phyloP scores from a whole-genome alignment of 2,888 invertebrate species.

The Horisme vitalbata region DNA sequence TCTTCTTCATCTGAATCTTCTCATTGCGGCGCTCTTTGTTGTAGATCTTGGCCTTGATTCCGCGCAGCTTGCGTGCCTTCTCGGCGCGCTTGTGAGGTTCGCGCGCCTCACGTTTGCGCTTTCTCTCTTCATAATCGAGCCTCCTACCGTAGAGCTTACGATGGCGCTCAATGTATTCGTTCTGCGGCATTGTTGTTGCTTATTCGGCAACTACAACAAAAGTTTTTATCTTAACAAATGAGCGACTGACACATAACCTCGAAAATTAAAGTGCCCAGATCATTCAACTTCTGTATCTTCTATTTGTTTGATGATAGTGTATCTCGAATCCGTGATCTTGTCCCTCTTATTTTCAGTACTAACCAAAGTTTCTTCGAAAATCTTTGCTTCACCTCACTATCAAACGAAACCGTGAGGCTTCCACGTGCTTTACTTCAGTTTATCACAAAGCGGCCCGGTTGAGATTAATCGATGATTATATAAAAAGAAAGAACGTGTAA shows the following conservation, averaged over 20 bases:
- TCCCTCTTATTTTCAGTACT: slow-evolving; percentile 4
- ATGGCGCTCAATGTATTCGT: slow-evolving; percentile 99
- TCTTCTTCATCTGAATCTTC: slow-evolving; percentile 99
- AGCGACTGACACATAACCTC: slow-evolving; percentile 49
- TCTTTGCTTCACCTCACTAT: slow-evolving; percentile 19
- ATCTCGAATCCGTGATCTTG: not conserved
- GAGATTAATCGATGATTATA: not conserved
- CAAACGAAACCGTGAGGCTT: slow-evolving; percentile 4
- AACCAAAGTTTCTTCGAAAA: slow-evolving; percentile 10
- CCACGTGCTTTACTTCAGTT: slow-evolving; percentile 32
- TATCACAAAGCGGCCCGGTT: slow-evolving; percentile 2
- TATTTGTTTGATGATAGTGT: not conserved
- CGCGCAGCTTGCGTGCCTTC: slow-evolving; percentile 95
- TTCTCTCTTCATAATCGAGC: slow-evolving; percentile 98
- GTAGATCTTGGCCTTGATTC: slow-evolving; percentile 98
- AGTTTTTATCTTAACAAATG: slow-evolving; percentile 55
- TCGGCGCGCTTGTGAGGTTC: slow-evolving; percentile 95
- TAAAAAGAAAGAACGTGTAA: not conserved
- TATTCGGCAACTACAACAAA: slow-evolving; percentile 82
- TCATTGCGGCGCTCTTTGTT: slow-evolving; percentile 98
- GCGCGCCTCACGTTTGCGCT: slow-evolving; percentile 97
- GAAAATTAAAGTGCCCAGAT: slow-evolving; percentile 14
- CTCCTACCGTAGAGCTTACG: slow-evolving; percentile 97
- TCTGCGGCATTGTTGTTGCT: slow-evolving; percentile 95
- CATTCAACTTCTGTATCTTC: not conserved